These are phyloP conservation scores for Oostethus manadensis DNA, from an alignment of 2,113 vertebrate species.

Conservation along the genomic window DNA sequence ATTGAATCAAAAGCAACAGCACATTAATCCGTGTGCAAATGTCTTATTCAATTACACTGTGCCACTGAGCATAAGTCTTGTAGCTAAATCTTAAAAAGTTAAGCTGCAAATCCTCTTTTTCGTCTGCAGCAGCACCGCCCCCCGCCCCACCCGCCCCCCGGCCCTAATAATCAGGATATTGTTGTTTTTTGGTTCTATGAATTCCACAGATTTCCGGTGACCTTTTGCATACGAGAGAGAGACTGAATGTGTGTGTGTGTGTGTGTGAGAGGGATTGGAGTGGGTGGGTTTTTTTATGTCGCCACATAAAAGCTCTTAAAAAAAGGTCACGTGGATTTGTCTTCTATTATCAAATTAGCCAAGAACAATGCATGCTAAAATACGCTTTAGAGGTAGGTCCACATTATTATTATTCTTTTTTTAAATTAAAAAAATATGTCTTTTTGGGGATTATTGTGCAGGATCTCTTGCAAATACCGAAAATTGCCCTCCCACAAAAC, in stretches of 20 bases:
- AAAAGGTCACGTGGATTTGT: conserved; percentile 52
- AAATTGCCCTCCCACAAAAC: no score
- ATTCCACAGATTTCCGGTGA: conserved; percentile 67
- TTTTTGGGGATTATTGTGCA: no score
- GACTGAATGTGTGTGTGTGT: background rate
- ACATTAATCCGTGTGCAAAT: conserved; percentile 72
- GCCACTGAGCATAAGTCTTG: conserved; percentile 72
- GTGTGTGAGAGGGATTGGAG: background rate
- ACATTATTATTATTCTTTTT: no score
- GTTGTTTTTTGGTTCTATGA: conserved; percentile 70
- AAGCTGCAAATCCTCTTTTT: conserved; percentile 80
- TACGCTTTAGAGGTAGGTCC: background rate
- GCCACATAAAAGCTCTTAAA: conserved; percentile 24
- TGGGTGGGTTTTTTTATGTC: background rate
- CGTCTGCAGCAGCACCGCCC: conserved; percentile 55
- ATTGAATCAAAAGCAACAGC: conserved; percentile 65
- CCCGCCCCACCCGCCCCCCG: no score
- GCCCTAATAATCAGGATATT: conserved; percentile 73
- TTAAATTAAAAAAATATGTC: no score
- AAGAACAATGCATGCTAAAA: conserved; percentile 7
- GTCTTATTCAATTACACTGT: conserved; percentile 74
- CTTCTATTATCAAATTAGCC: conserved; percentile 29
- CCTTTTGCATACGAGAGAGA: conserved; percentile 20
- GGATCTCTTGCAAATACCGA: no score
- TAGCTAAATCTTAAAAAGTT: conserved; percentile 77